Conservation (phyloP, 1,140 invertebrate species). For the Drosophila kikkawai region DNA sequence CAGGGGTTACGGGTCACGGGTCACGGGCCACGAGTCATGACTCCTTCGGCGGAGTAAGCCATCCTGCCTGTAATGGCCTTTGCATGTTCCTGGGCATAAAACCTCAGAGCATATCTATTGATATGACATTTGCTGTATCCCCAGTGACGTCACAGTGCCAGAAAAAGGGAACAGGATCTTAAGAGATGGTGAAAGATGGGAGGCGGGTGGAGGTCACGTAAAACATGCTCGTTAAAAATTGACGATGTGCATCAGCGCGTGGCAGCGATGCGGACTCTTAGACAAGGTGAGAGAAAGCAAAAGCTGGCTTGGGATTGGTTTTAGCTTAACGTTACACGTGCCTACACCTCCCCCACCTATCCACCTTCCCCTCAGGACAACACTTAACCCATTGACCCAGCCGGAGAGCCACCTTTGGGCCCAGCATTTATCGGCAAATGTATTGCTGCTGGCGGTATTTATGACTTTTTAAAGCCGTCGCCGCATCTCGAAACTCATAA, state of each 20-base stretch:
- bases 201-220: conserved; percentile 57
- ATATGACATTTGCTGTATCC: conserved; percentile 41
- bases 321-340: conserved; percentile 7
- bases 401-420: conserved; percentile 23
- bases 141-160: conserved; percentile 51
- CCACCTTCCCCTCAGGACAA: background rate
- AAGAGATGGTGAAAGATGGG: background rate
- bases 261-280: conserved; percentile 52
- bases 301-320: conserved; percentile 13
- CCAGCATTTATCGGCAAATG: conserved; percentile 53
- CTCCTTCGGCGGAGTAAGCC: conserved; percentile 2
- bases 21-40: conserved; percentile 5
- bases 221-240: conserved; percentile 78
- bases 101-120: conserved; percentile 35
- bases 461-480: conserved; percentile 73
- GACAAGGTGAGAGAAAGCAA: conserved; percentile 33
- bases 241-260: conserved; percentile 79
- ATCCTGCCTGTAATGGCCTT: conserved; percentile 11
- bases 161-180: background rate
- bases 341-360: background rate
- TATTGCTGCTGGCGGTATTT: conserved; percentile 63
- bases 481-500: conserved; percentile 61
- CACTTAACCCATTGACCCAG: conserved; percentile 64
- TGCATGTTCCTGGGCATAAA: conserved; percentile 11
- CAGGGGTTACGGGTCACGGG: conserved; percentile 6